A percentile compares a stretch with the other conserved stretches of the same genome.
Evolutionary conservation across 2,888 invertebrate genomes (phyloP).

Genomic region (Deladenus siricidicola): DNA sequence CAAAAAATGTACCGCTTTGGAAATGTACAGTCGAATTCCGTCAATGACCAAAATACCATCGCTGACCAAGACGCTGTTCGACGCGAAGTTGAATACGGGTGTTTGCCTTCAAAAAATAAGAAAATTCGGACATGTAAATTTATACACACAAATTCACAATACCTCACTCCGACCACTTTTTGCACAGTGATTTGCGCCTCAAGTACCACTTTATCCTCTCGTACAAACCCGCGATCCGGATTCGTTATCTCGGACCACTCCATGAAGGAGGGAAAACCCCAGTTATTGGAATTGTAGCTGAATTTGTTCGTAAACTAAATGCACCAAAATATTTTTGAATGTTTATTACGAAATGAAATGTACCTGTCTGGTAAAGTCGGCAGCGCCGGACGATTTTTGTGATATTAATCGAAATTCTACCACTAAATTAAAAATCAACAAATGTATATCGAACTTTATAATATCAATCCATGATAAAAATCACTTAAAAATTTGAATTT

Average conservation of each 20-base stretch:
- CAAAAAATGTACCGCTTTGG: constrained; percentile 34
- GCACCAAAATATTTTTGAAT: background rate
- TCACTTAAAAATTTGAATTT: too few species aligned
- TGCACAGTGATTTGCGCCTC: constrained; percentile 47
- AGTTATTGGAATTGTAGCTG: constrained; percentile 51
- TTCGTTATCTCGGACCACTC: constrained; percentile 41
- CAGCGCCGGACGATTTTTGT: constrained; percentile 16
- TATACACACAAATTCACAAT: background rate
- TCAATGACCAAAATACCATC: constrained; percentile 47
- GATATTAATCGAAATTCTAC: constrained; percentile 35
- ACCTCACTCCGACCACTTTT: constrained; percentile 42
- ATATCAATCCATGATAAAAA: too few species aligned
- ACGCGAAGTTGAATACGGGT: constrained; percentile 41
- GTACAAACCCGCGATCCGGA: constrained; percentile 38
- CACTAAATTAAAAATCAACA: constrained; percentile 12
- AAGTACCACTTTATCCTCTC: constrained; percentile 40
- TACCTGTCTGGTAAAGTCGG: constrained; percentile 33
- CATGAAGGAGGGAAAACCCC: constrained; percentile 52
- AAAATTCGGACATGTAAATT: background rate
- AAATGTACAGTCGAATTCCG: constrained; percentile 42
- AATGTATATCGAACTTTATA: too few species aligned
- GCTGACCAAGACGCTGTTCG: constrained; percentile 26
- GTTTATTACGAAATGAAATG: background rate
- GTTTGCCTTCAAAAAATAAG: constrained; percentile 23
- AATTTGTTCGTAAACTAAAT: constrained; percentile 50